These are phyloP conservation scores for Digitonthophagus gazella DNA, from an alignment of 2,888 invertebrate genomes.

Conservation along the genomic window DNA sequence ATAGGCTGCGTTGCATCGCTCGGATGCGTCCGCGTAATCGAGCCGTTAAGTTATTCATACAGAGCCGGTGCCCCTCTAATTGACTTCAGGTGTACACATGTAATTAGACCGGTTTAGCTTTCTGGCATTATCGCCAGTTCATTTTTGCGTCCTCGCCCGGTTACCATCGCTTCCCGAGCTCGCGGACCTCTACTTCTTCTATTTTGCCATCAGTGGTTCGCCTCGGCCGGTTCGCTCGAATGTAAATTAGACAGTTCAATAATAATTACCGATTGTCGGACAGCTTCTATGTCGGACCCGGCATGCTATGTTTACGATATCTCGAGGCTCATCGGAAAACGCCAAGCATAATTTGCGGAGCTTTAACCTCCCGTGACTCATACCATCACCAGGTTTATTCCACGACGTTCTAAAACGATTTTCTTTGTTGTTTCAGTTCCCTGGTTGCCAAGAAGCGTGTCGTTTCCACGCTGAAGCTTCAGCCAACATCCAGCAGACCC, in stretches of 20 bases:
- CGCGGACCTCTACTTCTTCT: background rate
- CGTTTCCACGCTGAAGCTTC: conserved; percentile 66
- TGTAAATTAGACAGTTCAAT: conserved; percentile 41
- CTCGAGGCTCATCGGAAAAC: background rate
- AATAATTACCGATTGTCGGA: conserved; percentile 41
- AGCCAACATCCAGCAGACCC: conserved; percentile 60
- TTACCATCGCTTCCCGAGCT: conserved; percentile 26
- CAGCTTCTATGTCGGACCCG: background rate
- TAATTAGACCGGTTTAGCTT: conserved; percentile 43
- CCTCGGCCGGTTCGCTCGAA: conserved; percentile 24
- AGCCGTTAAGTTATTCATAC: conserved; percentile 25
- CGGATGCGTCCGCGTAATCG: conserved; percentile 18
- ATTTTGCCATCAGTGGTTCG: background rate
- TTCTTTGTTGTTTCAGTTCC: conserved; percentile 57
- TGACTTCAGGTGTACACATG: conserved; percentile 40
- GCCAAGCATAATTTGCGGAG: background rate
- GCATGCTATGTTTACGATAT: background rate
- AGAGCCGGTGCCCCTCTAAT: conserved; percentile 24
- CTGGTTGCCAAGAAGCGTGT: conserved; percentile 71
- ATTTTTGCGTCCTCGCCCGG: no score
- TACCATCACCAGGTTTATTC: conserved; percentile 1
- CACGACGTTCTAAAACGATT: background rate
- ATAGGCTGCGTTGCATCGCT: background rate
- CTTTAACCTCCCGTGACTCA: background rate
- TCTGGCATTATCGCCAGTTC: conserved; percentile 40